Evolutionary conservation across 2,888 invertebrate species (phyloP).

Genomic region (Eilema griseolum): DNA sequence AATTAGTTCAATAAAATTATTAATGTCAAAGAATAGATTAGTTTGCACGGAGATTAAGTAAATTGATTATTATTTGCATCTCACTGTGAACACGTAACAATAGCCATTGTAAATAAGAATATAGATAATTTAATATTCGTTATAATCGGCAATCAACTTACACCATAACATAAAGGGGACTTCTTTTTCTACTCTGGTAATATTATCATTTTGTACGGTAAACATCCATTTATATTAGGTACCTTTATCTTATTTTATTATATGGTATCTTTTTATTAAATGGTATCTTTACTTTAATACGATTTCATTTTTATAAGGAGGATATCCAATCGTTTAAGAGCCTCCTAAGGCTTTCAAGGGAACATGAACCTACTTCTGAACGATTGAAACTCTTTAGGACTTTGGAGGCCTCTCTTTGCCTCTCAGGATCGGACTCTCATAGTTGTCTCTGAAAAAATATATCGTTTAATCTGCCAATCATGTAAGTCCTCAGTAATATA

Average conservation of each 20-base stretch:
- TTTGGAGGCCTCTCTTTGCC: no score
- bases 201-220: no score
- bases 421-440: no score
- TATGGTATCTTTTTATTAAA: no score
- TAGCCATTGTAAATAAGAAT: background rate
- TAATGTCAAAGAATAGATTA: constrained; percentile 33
- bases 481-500: no score
- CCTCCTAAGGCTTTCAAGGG: background rate
- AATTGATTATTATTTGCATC: background rate
- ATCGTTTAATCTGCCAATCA: background rate
- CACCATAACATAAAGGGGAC: no score
- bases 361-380: background rate
- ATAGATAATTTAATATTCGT: background rate
- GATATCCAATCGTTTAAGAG: background rate
- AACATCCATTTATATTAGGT: no score
- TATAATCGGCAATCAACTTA: background rate
- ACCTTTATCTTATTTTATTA: no score
- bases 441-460: background rate
- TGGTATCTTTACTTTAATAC: background rate
- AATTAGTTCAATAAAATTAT: constrained; percentile 25
- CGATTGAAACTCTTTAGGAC: no score
- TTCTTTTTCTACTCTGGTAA: no score
- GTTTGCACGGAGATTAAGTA: constrained; percentile 38
- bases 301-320: background rate
- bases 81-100: background rate